Base-by-base conservation (phyloP, 2,888 invertebrate genomes). In the Aspidiotus destructor region DNA sequence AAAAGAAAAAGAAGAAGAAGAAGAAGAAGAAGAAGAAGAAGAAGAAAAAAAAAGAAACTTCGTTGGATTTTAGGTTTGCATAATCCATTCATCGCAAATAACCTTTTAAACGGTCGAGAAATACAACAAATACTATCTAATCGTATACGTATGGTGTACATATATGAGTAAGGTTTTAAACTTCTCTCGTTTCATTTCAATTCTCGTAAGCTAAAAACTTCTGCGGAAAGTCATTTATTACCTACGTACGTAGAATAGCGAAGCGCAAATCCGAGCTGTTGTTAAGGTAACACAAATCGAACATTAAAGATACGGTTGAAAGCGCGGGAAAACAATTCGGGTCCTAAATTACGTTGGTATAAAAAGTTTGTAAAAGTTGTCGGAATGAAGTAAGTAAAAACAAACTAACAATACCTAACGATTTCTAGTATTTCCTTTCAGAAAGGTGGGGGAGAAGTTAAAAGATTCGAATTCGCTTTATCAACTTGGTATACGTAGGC, bases 251-350 rank as follows among this genome's bases (percentile, higher is more conserved):
- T 54, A 57, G 57, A 58, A 58, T 57, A 57, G 64, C 16, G 58
- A 42, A 17, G 57, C n/a, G 44, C 42, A 65, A 44, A 65, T 65
- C 57, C 65, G 41, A 28, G 28, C 28, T 28, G 42, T 58, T 58
- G 58, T 65, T 65, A 58, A 65, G 65, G 65, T 57, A 65, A 65
- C 65, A 65, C 65, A 65, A 65, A 65, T 65, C 65, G 65, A 65
- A 65, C 65, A 65, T 65, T 65, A 65, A 65, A 55, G 65, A 65
- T 65, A 57, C 65, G 65, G 41, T 65, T 28, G 58, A 65, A 65
- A 65, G 65, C 42, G 58, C 42, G 58, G 42, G 65, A 57, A 65
- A 65, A 65, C 65, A 44, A 58, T 44, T 65, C 28, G n/a, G 57
- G 57, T 58, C 44, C 57, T 44, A 44, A 55, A 28, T 65, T 65